Evolutionary conservation across 2,113 vertebrate genomes (phyloP).

Genomic region (Apodemus sylvaticus): DNA sequence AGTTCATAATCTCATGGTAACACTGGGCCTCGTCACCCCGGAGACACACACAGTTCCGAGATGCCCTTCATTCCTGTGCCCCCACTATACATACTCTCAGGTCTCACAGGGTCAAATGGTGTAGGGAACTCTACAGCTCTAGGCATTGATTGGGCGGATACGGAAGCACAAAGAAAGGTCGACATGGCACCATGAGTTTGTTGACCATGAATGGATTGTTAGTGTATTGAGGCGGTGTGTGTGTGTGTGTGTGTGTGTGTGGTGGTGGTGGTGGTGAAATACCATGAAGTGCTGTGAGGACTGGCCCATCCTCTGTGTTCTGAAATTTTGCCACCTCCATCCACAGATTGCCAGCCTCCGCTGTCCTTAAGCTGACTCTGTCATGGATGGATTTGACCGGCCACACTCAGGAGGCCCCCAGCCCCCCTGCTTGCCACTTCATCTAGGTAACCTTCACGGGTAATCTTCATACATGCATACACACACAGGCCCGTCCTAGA

Average conservation of each 20-base stretch:
- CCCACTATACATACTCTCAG: neutral
- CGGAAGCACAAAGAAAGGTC: neutral
- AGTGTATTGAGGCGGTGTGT: neutral
- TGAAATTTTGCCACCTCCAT: neutral
- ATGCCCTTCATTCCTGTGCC: neutral
- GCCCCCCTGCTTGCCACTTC: neutral
- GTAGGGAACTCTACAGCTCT: neutral
- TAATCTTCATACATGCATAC: neutral
- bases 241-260: too few species aligned
- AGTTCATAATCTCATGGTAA: neutral
- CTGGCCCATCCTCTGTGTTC: neutral
- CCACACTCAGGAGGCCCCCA: neutral
- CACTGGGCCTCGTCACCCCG: neutral
- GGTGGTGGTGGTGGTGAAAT: too few species aligned
- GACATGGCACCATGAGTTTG: neutral
- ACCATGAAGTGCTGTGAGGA: neutral
- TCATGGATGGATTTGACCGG: neutral
- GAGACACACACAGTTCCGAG: neutral
- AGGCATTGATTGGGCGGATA: neutral
- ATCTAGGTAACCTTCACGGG: neutral
- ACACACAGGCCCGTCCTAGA: neutral
- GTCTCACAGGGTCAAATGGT: accelerated
- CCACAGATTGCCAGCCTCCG: neutral
- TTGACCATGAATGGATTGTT: neutral
- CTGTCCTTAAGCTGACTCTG: neutral